Evolutionary conservation across 2,113 vertebrate genomes (phyloP), one percentile per base, ranked within the genome.

Genomic region (Lanius ludovicianus): DNA sequence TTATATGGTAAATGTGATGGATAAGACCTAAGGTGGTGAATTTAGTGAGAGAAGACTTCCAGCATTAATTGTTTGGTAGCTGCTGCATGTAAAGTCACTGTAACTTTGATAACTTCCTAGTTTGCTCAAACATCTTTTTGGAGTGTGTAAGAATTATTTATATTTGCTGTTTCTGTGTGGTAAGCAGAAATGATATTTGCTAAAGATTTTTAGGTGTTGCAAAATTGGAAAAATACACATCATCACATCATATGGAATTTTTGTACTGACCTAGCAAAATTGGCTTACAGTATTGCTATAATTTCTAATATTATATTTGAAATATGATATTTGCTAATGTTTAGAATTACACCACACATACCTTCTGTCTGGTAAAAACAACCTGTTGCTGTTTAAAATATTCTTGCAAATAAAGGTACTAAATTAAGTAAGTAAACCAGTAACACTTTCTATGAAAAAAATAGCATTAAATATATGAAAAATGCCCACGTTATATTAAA

Each of bases 221-320:
- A 79, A 56, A 86, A 55, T 10, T 35, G 10, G 46, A 79, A 77
- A 89, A 84, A 81, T 33, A 44, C 64, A 3, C 37, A 10, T 60
- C 0, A 2, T 37, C 64, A 3, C 37, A 10, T 60, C 0, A 2
- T 37, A 13, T 1, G 1, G 31, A 21, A 31, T 53, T 64, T 70
- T 64, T 71, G 4, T 47, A n/a, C 7, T 10, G 11, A 8, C 49
- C 41, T 57, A 76, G n/a, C 18, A 44, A 79, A 79, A 44, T 22
- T 57, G 24, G n/a, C 10, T 28, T 78, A 14, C 13, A 47, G 22
- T 60, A 11, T 47, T 0, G 1, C 39, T 68, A 11, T 17, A 8
- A 35, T 87, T 75, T 68, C 33, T 60, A 22, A 10, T 57, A 49
- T 8, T 86, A 13, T 9, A 16, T 67, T 77, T 77, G n/a, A 65